Percentiles rank a stretch among this genome's conserved stretches.
phyloP scores from a whole-genome alignment of 2,797 vertebrate genomes.

The Chaunax sp. region DNA sequence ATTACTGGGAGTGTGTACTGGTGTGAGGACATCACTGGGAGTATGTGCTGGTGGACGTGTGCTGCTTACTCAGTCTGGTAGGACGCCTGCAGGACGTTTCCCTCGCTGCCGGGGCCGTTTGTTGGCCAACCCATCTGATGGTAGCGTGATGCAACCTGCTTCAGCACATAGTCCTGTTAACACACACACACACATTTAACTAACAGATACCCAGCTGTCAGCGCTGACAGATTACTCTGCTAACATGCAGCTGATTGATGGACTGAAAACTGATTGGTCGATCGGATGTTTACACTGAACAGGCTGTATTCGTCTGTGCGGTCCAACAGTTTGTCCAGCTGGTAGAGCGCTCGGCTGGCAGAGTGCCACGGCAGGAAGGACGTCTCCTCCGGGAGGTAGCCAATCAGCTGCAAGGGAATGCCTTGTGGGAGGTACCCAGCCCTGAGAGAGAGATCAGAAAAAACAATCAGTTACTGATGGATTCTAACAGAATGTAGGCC shows the following conservation, averaged over 20 bases:
- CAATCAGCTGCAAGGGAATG: conserved; percentile 94
- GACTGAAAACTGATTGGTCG: conserved; percentile 26
- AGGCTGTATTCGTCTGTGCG: conserved; percentile 95
- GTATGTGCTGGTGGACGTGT: conserved; percentile 3
- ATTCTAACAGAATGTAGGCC: no score
- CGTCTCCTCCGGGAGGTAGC: conserved; percentile 92
- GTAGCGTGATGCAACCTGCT: conserved; percentile 94
- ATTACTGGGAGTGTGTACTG: neutral
- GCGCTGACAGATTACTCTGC: neutral
- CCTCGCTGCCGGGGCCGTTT: conserved; percentile 80
- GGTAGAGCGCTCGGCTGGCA: conserved; percentile 94
- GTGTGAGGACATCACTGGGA: conserved; percentile 6
- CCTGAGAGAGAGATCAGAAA: conserved; percentile 72
- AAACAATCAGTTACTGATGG: no score
- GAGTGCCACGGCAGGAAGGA: conserved; percentile 98
- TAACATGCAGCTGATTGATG: conserved; percentile 1
- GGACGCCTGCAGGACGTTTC: conserved; percentile 88
- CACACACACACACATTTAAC: conserved; percentile 37
- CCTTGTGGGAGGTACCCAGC: conserved; percentile 97
- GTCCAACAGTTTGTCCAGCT: conserved; percentile 97
- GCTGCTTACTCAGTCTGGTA: conserved; percentile 93
- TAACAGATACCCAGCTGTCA: conserved; percentile 30
- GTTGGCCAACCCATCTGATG: conserved; percentile 95
- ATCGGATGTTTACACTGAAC: conserved; percentile 89
- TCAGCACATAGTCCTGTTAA: conserved; percentile 94